phyloP scores from a whole-genome alignment of 2,888 invertebrate genomes.

The Metallyticus violacea region DNA sequence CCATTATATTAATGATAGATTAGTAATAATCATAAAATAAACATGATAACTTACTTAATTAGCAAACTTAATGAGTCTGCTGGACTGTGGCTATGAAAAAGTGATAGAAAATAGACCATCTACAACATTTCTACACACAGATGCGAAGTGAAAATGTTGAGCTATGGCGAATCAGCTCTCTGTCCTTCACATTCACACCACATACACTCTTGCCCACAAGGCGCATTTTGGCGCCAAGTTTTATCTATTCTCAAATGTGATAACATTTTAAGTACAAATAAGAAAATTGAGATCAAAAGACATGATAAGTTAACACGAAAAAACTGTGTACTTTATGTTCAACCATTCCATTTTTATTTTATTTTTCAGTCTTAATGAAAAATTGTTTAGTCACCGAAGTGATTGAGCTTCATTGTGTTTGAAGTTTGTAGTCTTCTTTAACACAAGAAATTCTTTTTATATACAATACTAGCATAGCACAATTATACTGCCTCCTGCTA shows the following conservation, averaged over 20 bases:
- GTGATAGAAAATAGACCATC: constrained; percentile 29
- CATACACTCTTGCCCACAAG: not conserved
- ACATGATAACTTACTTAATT: constrained; percentile 22
- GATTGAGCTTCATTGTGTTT: constrained; percentile 21
- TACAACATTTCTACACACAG: constrained; percentile 31
- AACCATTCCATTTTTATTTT: constrained; percentile 20
- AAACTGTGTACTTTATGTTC: constrained; percentile 13
- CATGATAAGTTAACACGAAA: constrained; percentile 27
- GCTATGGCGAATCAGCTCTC: not conserved
- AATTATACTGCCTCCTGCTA: not conserved
- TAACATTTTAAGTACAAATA: constrained; percentile 32
- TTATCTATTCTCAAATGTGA: not conserved
- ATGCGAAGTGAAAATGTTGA: constrained; percentile 19
- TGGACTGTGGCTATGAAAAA: constrained; percentile 22
- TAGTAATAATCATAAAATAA: constrained; percentile 6
- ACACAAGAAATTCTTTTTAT: not conserved
- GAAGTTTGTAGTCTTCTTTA: not conserved
- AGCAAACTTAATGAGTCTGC: constrained; percentile 11
- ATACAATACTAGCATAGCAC: not conserved
- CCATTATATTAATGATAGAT: constrained; percentile 26
- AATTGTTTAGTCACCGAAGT: constrained; percentile 19
- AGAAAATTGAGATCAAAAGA: constrained; percentile 35
- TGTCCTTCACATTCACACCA: not conserved
- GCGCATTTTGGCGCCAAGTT: not conserved
- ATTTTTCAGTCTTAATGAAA: constrained; percentile 30